Percentiles rank a stretch among this genome's conserved stretches.
phyloP scores from a whole-genome alignment of 2,113 vertebrate species.

The Lutjanus erythropterus region DNA sequence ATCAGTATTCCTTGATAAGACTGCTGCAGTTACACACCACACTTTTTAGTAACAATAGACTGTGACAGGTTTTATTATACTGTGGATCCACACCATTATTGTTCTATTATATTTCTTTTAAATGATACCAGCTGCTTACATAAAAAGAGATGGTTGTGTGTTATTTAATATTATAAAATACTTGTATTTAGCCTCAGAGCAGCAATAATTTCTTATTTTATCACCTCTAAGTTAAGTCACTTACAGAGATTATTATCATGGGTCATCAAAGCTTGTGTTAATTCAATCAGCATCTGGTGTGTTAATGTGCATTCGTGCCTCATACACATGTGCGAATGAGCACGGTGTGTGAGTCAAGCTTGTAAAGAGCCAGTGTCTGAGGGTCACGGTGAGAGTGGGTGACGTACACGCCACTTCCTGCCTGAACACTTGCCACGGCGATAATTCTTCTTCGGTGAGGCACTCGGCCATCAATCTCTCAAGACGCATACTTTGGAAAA shows the following conservation, averaged over 20 bases:
- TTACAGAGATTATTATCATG: background rate
- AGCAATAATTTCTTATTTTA: conserved; percentile 13
- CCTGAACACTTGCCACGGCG: conserved; percentile 38
- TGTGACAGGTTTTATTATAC: background rate
- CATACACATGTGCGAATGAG: conserved; percentile 5
- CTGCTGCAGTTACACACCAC: background rate
- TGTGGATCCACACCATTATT: background rate
- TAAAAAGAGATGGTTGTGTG: conserved; percentile 20
- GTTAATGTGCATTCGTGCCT: conserved; percentile 4
- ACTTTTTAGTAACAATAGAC: background rate
- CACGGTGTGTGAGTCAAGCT: conserved; percentile 35
- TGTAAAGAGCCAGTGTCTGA: conserved; percentile 27
- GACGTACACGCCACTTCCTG: conserved; percentile 45
- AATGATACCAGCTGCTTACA: conserved; percentile 28
- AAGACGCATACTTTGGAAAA: conserved; percentile 68
- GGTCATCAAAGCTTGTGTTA: background rate
- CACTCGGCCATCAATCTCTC: conserved; percentile 70
- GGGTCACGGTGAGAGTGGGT: conserved; percentile 56
- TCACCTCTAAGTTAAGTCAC: conserved; percentile 3
- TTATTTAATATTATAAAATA: conserved; percentile 13
- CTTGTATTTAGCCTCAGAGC: conserved; percentile 23
- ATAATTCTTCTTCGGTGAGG: conserved; percentile 61
- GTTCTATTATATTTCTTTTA: conserved; percentile 6
- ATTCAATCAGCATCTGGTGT: background rate
- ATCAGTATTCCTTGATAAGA: background rate